Base-by-base conservation (phyloP, 2,113 vertebrate species). In the Heterotis niloticus region DNA sequence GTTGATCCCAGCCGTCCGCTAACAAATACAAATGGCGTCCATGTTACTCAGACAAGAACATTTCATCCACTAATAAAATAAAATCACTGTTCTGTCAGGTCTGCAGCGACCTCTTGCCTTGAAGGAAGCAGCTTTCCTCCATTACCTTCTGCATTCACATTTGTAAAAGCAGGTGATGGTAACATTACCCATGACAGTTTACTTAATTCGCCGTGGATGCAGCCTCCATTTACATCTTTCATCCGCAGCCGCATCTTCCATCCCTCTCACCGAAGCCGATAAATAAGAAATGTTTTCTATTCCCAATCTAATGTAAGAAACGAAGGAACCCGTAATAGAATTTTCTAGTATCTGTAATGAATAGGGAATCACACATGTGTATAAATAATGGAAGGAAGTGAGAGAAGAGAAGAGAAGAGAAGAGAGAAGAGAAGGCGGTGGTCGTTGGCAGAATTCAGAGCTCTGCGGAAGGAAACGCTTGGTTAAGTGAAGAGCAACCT, bases 321-420 rank as follows among this genome's bases (percentile, higher is more conserved):
- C 59, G 44, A 64, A 78, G 57, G 81, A 80, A 73, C 60, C 56
- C 60, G 51, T 67, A 83, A 68, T 59, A 75, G 59, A 67, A 76
- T 75, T 70, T 34, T 70, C 59, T 71, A 71, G 65, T 65, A 34
- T 79, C 79, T 78, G 76, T 34, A 75, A 56, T 72, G 66, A 73
- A 52, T 52, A 65, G 65, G 78, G 68, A 64, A 52, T 62, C 34
- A 13, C 73, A 80, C 78, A 77, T 5, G 24, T 51, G 64, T 5
- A 56, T 82, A 66, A 78, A 82, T 78, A 74, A 78, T 75, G 28
- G 54, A 78, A 23, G 10, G 75, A 79, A 20, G 76, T 66, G 68
- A 13, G 24, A 28, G 34, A 44, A 10, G 20, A 71, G 34, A 75
- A 62, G 17, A 71, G 44, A 34, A 34, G 67, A 13, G 24, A 28